Evolutionary conservation across 2,113 vertebrate genomes (phyloP).

Genomic region (Asarcornis scutulata): DNA sequence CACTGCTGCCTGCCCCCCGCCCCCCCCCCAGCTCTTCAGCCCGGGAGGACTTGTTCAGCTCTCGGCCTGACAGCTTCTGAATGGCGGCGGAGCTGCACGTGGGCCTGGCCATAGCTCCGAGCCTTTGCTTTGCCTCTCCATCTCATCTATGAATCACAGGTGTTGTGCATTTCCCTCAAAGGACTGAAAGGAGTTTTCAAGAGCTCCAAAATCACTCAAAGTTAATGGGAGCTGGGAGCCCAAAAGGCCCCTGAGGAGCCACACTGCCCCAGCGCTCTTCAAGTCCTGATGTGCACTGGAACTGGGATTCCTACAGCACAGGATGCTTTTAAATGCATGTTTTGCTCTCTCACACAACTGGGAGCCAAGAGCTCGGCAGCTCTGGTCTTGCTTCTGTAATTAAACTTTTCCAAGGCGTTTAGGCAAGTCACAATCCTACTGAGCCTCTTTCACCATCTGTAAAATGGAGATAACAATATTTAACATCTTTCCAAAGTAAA

Average conservation of each 20-base stretch:
- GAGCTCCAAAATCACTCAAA: slow-evolving; percentile 66
- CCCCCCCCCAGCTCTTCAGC: background rate
- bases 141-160: slow-evolving; percentile 32
- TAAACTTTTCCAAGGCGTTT: slow-evolving; percentile 35
- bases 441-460: slow-evolving; percentile 56
- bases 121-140: background rate
- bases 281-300: slow-evolving; percentile 31
- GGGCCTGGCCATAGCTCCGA: background rate
- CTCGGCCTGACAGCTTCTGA: background rate
- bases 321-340: slow-evolving; percentile 43
- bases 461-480: slow-evolving; percentile 47
- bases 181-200: slow-evolving; percentile 64
- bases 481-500: slow-evolving; percentile 47
- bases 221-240: slow-evolving; percentile 54
- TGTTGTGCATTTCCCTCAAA: slow-evolving; percentile 26
- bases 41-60: background rate
- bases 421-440: slow-evolving; percentile 33
- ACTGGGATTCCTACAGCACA: slow-evolving; percentile 24
- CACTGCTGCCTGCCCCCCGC: background rate
- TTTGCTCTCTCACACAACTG: background rate
- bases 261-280: background rate
- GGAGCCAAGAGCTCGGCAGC: slow-evolving; percentile 13
- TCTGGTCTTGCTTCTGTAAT: slow-evolving; percentile 52
- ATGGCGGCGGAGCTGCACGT: background rate
- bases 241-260: background rate